Conservation (phyloP, 2,888 invertebrate genomes). For the Pseudolycoriella hygida region DNA sequence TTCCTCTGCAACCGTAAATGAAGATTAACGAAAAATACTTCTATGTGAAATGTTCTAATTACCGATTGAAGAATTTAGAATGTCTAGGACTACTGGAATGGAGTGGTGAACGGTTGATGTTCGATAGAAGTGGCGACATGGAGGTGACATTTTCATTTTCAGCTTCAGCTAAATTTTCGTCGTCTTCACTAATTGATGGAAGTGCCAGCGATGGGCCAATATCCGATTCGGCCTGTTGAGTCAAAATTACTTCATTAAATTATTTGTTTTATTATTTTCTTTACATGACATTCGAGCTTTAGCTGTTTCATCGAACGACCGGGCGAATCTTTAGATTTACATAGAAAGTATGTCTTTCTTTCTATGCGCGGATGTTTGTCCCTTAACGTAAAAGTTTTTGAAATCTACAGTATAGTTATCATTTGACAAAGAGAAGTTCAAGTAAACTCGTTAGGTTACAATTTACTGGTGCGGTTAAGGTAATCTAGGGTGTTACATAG, state of each 20-base stretch:
- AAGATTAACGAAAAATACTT: too few relatives aligned
- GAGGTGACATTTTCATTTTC: slow-evolving; percentile 29
- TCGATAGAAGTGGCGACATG: slow-evolving; percentile 42
- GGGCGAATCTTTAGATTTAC: too few relatives aligned
- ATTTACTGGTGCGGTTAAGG: too few relatives aligned
- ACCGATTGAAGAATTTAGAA: slow-evolving; percentile 40
- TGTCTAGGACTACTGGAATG: slow-evolving; percentile 43
- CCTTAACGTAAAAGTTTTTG: too few relatives aligned
- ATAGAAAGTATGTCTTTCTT: too few relatives aligned
- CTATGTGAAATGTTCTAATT: too few relatives aligned
- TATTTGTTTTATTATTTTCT: neutral
- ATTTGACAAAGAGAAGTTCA: too few relatives aligned
- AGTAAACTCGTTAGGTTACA: too few relatives aligned
- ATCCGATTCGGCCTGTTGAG: slow-evolving; percentile 18
- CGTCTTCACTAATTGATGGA: slow-evolving; percentile 90
- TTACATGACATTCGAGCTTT: neutral
- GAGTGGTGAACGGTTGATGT: slow-evolving; percentile 32
- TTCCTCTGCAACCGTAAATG: slow-evolving; percentile 16
- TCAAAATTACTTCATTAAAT: neutral
- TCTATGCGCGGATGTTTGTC: too few relatives aligned
- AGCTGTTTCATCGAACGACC: neutral
- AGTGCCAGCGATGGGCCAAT: slow-evolving; percentile 36
- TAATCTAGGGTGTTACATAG: too few relatives aligned
- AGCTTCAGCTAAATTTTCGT: slow-evolving; percentile 72
- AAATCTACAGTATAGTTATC: too few relatives aligned